Conservation (phyloP, 2,113 vertebrate genomes). For the Antidorcas marsupialis region DNA sequence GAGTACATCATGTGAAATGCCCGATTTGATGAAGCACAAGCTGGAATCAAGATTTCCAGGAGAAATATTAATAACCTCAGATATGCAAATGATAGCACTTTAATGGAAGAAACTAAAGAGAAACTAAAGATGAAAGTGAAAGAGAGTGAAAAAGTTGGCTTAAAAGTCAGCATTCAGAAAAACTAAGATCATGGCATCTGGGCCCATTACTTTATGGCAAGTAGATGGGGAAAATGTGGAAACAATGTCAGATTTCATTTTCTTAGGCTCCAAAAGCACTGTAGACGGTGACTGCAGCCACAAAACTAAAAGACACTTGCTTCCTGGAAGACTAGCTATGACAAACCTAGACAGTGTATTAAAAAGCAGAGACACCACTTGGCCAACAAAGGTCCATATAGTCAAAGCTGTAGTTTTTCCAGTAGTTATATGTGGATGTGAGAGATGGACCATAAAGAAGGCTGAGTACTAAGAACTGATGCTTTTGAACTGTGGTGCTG, state of each 20-base stretch:
- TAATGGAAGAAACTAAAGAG: neutral
- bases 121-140: neutral
- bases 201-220: neutral
- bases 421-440: neutral
- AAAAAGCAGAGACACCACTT: neutral
- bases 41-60: neutral
- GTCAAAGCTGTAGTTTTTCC: neutral
- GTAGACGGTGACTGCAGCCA: neutral
- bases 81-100: neutral
- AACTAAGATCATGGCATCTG: neutral
- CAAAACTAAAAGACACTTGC: neutral
- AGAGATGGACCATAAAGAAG: neutral
- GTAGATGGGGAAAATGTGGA: neutral
- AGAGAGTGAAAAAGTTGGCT: neutral
- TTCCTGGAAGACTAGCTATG: neutral
- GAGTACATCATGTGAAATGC: neutral
- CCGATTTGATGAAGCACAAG: neutral
- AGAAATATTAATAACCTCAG: neutral
- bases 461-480: neutral
- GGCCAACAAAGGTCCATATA: neutral
- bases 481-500: neutral
- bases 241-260: neutral
- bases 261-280: neutral
- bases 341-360: neutral
- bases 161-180: neutral